Conservation (phyloP, 2,797 vertebrate genomes). For the Sebastes matsubarae region DNA sequence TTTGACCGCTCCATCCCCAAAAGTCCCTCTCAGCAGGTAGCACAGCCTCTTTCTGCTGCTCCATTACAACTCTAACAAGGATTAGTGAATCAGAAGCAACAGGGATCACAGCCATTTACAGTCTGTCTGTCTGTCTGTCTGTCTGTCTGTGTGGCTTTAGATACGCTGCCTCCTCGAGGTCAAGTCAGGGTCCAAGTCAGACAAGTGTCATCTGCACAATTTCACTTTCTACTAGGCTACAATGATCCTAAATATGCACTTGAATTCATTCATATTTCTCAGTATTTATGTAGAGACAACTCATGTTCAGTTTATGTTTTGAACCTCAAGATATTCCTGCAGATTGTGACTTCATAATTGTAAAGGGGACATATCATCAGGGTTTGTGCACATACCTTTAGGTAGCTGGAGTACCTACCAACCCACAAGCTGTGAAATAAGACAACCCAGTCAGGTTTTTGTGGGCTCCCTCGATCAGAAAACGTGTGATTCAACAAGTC, state of each 20-base stretch:
- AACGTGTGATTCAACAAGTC: too few species aligned
- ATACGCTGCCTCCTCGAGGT: constrained; percentile 1
- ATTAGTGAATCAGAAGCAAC: constrained; percentile 33
- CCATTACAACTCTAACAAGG: constrained; percentile 36
- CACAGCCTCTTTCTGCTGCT: constrained; percentile 12
- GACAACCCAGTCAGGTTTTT: too few species aligned
- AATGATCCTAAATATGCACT: neutral
- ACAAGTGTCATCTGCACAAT: neutral
- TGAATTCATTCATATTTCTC: neutral
- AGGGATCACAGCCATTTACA: constrained; percentile 26
- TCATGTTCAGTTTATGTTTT: neutral
- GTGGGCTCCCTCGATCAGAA: too few species aligned
- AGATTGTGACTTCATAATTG: neutral
- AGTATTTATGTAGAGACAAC: neutral
- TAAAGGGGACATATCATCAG: neutral
- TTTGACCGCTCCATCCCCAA: constrained; percentile 9
- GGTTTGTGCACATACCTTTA: too few species aligned
- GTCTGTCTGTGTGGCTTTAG: neutral
- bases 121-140: constrained; percentile 28
- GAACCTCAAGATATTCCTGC: neutral
- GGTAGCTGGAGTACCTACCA: too few species aligned
- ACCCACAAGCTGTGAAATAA: too few species aligned
- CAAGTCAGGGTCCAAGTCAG: constrained; percentile 8
- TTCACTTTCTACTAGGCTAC: neutral
- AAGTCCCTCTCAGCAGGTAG: constrained; percentile 48